These are phyloP conservation scores for Littorina saxatilis DNA, from an alignment of 1,140 invertebrate species.

Conservation along the genomic window DNA sequence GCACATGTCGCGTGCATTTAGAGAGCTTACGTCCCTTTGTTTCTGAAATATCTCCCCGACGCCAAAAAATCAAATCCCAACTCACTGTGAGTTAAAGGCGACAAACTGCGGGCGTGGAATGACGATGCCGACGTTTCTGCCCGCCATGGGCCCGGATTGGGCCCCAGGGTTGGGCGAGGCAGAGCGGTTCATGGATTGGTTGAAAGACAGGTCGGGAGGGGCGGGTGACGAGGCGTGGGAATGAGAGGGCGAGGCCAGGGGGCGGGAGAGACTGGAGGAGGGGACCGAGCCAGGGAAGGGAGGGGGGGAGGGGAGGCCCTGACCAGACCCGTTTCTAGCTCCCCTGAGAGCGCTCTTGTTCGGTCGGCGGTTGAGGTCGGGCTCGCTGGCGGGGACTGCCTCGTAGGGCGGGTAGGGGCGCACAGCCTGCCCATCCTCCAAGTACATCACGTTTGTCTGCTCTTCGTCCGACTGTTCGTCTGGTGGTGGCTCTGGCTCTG, in stretches of 20 bases:
- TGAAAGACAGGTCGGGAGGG: conserved; percentile 25
- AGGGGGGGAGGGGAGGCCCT: conserved; percentile 20
- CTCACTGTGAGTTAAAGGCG: not conserved
- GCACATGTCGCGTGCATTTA: no score
- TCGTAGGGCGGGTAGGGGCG: conserved; percentile 53
- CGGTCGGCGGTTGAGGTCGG: conserved; percentile 66
- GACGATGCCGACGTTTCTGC: conserved; percentile 11
- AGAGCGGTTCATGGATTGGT: conserved; percentile 24
- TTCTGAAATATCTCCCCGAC: no score
- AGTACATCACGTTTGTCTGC: conserved; percentile 46
- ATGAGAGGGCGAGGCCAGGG: conserved; percentile 15
- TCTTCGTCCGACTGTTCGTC: conserved; percentile 39
- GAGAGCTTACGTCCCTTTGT: no score
- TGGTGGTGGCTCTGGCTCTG: not conserved
- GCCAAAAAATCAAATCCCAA: no score
- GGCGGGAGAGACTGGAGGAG: conserved; percentile 39
- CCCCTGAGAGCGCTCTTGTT: conserved; percentile 73
- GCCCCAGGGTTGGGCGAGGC: not conserved
- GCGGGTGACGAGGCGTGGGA: conserved; percentile 5
- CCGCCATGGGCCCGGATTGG: not conserved
- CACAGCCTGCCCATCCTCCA: conserved; percentile 32
- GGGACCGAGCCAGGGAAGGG: not conserved
- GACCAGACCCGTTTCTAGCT: conserved; percentile 6
- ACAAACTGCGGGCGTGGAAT: conserved; percentile 32
- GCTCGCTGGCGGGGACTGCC: conserved; percentile 65